Conservation (phyloP, 2,888 invertebrate genomes). For the Drosophila maculinotata region DNA sequence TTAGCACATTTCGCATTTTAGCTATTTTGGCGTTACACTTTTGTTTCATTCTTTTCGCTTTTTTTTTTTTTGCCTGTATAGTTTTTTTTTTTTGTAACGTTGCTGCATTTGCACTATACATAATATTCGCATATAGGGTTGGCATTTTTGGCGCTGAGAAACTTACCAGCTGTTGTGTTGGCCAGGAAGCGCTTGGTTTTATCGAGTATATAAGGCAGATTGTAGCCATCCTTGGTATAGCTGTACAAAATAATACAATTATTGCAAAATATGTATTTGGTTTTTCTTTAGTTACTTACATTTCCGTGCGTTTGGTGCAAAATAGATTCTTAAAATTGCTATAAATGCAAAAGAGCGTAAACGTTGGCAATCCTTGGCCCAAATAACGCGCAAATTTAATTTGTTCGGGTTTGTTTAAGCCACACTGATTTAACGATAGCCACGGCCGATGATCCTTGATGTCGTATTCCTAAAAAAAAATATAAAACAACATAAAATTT, state of each 20-base stretch:
- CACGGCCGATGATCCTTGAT: conserved; percentile 85
- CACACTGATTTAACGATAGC: conserved; percentile 84
- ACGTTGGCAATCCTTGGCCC: conserved; percentile 84
- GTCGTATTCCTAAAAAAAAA: conserved; percentile 81
- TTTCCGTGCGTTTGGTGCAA: conserved; percentile 85
- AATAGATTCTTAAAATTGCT: conserved; percentile 85
- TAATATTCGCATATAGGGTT: conserved; percentile 1
- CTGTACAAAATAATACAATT: conserved; percentile 43
- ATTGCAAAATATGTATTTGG: background rate
- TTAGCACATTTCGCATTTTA: conserved; percentile 68
- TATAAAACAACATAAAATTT: background rate
- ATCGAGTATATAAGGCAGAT: conserved; percentile 85
- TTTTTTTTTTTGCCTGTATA: conserved; percentile 41
- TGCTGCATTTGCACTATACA: conserved; percentile 74
- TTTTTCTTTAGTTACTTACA: conserved; percentile 72
- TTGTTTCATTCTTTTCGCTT: conserved; percentile 22
- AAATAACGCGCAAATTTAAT: conserved; percentile 85
- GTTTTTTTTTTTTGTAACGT: conserved; percentile 23
- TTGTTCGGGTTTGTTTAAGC: conserved; percentile 85
- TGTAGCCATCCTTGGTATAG: conserved; percentile 85
- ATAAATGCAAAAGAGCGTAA: conserved; percentile 85
- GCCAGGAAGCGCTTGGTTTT: conserved; percentile 85
- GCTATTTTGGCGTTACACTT: conserved; percentile 49
- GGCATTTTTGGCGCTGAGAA: background rate
- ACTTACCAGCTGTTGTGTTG: conserved; percentile 85